A percentile compares a stretch with the other conserved stretches of the same genome.
phyloP scores from a whole-genome alignment of 2,113 vertebrate species.

The Passer montanus region DNA sequence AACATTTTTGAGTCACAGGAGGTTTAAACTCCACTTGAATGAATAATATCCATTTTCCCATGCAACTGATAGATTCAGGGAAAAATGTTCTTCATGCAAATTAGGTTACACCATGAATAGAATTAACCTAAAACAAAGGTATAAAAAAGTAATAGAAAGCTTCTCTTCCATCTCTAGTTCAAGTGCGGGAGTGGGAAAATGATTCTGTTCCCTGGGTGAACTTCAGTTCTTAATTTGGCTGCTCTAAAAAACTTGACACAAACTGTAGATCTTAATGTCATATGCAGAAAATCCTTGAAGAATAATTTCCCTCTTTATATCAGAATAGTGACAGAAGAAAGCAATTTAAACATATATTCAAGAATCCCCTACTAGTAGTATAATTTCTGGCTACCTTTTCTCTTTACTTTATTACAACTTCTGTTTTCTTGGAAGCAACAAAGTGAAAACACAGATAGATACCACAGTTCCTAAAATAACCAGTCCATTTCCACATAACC shows the following conservation, averaged over 20 bases:
- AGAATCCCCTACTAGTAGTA: not conserved
- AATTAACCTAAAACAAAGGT: slow-evolving; percentile 26
- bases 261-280: not conserved
- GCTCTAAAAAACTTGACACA: not conserved
- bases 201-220: not conserved
- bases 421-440: not conserved
- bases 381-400: not conserved
- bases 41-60: slow-evolving; percentile 33
- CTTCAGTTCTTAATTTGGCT: not conserved
- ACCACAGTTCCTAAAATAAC: not conserved
- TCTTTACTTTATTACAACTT: not conserved
- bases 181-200: not conserved
- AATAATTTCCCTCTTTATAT: not conserved
- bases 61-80: slow-evolving; percentile 12
- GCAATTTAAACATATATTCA: not conserved
- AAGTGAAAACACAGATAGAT: not conserved
- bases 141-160: not conserved
- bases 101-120: not conserved
- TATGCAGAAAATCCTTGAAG: not conserved
- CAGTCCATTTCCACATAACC: not conserved
- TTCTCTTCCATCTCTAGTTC: not conserved
- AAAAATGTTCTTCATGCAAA: slow-evolving; percentile 35
- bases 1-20: slow-evolving; percentile 34
- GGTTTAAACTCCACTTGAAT: not conserved
- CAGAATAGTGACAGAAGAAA: not conserved